Base-by-base conservation (phyloP, 2,797 vertebrate species). In the Zalophus californianus region DNA sequence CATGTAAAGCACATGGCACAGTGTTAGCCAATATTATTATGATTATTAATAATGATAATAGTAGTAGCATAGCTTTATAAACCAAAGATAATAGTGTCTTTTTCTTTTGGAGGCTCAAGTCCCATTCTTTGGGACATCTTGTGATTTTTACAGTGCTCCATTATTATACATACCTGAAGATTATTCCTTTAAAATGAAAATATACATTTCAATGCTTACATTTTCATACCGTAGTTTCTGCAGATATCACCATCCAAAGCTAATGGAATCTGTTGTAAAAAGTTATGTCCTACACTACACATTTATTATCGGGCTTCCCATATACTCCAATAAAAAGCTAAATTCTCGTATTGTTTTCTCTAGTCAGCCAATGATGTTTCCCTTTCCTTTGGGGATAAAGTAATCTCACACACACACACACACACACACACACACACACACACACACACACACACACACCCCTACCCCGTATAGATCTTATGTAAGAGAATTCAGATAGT, bases 131-230 rank as follows among this genome's bases (percentile, higher is more conserved):
- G 44, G 38, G 89, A 83, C 25, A 70, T 27, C 68, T 72, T 52
- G 4, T 78, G 50, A 86, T 38, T 92, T 93, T 84, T 89, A 44
- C 18, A 75, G 38, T 4, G 93, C 27, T 94, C 64, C 11, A 18
- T 73, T 87, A 56, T 75, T 75, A 89, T 27, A 3, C 13, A 86
- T 1, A 89, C 8, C n/a, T 93, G n/a, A 93, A 87, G 56, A 52
- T 6, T 56, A 5, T 80, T 97, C 54, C 16, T 41, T 56, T 96
- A n/a, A 90, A 96, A 90, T 90, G 68, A 32, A 96, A 97, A 83
- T 56, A 41, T 2, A 20, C 5, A 83, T 54, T 41, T 68, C 54
- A 68, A 56, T 68, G 56, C 29, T 73, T 75, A 66, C 3, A 35
- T 86, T 32, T 29, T n/a, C 50, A 52, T 48, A 48, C 20, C 73